phyloP scores from a whole-genome alignment of 2,797 vertebrate genomes.

The Pseudochirops cupreus region DNA sequence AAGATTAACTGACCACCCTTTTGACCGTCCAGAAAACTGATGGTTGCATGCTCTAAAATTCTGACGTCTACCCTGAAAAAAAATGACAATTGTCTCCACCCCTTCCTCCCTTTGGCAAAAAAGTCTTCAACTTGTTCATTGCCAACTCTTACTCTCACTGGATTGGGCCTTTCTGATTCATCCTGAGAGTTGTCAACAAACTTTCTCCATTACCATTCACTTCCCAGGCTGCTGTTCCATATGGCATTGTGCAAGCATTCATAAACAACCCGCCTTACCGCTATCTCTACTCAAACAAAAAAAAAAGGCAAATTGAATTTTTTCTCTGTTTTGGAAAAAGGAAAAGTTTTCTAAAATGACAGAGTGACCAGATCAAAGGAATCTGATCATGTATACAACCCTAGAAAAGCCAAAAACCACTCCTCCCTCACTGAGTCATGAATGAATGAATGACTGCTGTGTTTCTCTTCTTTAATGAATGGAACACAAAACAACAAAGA shows the following conservation, averaged over 20 bases:
- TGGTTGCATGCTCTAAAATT: constrained; percentile 37
- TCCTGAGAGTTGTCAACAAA: constrained; percentile 64
- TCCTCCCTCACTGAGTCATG: constrained; percentile 57
- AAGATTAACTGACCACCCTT: constrained; percentile 16
- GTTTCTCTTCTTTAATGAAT: constrained; percentile 14
- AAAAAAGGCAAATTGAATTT: constrained; percentile 64
- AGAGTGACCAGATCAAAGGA: constrained; percentile 72
- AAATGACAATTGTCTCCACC: constrained; percentile 48
- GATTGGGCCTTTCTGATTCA: constrained; percentile 46
- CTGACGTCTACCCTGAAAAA: constrained; percentile 22
- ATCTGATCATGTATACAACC: constrained; percentile 43
- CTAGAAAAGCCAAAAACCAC: constrained; percentile 40
- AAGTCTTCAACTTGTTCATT: constrained; percentile 58
- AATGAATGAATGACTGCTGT: constrained; percentile 50
- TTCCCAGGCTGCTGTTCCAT: constrained; percentile 50
- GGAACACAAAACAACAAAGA: not conserved
- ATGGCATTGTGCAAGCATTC: constrained; percentile 70
- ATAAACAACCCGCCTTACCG: constrained; percentile 60
- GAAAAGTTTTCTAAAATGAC: constrained; percentile 68
- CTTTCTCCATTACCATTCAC: constrained; percentile 29
- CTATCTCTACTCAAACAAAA: constrained; percentile 56
- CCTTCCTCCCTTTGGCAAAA: constrained; percentile 38
- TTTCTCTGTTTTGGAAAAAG: constrained; percentile 71
- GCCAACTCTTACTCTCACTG: constrained; percentile 22
- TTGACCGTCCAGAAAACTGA: constrained; percentile 29